Percentiles rank a stretch among this genome's conserved stretches.
phyloP scores from a whole-genome alignment of 2,797 vertebrate species.

The Oreochromis mossambicus region DNA sequence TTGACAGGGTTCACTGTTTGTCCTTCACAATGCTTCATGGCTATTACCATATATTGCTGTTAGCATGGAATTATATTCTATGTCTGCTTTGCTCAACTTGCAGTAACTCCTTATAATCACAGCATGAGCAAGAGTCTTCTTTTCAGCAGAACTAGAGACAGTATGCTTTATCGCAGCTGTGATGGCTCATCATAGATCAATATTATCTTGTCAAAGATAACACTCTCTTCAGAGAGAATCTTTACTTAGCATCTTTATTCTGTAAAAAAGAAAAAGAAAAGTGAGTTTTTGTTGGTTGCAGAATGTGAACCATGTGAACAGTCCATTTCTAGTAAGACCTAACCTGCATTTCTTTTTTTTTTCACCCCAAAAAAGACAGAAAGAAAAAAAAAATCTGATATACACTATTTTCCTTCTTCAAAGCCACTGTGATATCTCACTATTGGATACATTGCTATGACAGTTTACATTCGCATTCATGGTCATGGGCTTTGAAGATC shows the following conservation, averaged over 20 bases:
- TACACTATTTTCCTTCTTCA: background rate
- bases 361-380: background rate
- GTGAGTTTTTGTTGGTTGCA: background rate
- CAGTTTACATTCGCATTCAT: background rate
- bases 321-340: background rate
- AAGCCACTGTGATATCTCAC: background rate
- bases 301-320: background rate
- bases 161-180: background rate
- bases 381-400: background rate
- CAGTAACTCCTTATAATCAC: slow-evolving; percentile 33
- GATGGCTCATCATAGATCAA: background rate
- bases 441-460: background rate
- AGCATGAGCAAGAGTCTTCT: background rate
- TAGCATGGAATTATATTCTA: slow-evolving; percentile 49
- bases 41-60: slow-evolving; percentile 68
- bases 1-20: slow-evolving; percentile 27
- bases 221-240: background rate
- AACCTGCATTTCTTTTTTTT: background rate
- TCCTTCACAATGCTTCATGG: slow-evolving; percentile 31
- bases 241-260: background rate
- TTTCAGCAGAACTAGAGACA: background rate
- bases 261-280: background rate
- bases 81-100: slow-evolving; percentile 5
- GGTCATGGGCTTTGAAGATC: background rate
- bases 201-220: background rate